A percentile compares a stretch with the other conserved stretches of the same genome.
Evolutionary conservation across 2,113 vertebrate genomes (phyloP).

Genomic region (Nothocercus nigrocapillus): DNA sequence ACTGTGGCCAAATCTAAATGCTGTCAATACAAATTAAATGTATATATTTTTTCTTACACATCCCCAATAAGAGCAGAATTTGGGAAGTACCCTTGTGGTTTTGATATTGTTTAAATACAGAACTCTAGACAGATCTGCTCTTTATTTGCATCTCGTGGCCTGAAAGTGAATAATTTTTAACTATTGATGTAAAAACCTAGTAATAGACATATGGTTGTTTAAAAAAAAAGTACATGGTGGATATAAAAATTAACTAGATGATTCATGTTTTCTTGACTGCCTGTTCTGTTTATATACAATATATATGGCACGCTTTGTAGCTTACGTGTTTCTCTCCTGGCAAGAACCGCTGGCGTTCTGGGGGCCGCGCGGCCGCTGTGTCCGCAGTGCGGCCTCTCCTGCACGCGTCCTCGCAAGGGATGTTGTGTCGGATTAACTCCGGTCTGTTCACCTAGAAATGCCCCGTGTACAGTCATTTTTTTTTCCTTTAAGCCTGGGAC

Average conservation of each 20-base stretch:
- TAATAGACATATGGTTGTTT: accelerated
- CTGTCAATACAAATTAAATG: background rate
- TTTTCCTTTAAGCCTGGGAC: background rate
- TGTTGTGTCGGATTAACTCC: background rate
- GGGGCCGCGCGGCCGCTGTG: background rate
- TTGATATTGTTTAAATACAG: background rate
- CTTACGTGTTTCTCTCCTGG: background rate
- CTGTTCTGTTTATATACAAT: background rate
- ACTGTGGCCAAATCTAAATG: accelerated
- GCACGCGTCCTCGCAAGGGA: background rate
- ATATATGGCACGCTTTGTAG: background rate
- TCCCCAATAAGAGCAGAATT: background rate
- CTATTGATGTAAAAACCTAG: background rate
- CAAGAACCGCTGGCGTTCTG: background rate
- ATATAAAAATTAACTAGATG: accelerated
- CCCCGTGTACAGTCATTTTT: background rate
- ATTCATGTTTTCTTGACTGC: background rate
- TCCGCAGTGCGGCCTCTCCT: background rate
- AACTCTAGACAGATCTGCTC: background rate
- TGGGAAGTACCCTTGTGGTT: background rate
- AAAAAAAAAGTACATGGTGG: background rate
- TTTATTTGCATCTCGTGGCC: background rate
- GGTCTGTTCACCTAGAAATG: background rate
- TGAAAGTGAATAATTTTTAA: background rate
- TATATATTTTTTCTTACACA: background rate